Conservation (phyloP, 2,113 vertebrate species). For the Chaetodon auriga region DNA sequence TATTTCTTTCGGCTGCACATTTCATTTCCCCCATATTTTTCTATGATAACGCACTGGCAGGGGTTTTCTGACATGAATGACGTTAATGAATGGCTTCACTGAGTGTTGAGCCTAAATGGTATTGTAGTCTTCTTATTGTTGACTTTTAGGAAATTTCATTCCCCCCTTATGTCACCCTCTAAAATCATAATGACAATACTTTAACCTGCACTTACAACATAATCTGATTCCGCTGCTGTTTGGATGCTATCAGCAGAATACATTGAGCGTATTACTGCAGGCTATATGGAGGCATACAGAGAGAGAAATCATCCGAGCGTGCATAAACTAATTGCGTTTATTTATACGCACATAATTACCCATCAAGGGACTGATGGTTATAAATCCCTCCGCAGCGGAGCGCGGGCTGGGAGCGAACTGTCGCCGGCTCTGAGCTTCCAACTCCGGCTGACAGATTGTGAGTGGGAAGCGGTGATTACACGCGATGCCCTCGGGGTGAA, state of each 20-base stretch:
- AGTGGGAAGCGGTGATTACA: conserved; percentile 47
- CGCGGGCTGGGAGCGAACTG: neutral
- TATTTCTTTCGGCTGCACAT: neutral
- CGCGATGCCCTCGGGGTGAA: neutral
- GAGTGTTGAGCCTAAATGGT: neutral
- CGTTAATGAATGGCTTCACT: no score
- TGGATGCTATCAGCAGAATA: neutral
- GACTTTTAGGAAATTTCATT: neutral
- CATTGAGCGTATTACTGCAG: neutral
- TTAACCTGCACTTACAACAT: neutral
- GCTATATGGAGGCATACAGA: neutral
- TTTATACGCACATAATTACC: conserved; percentile 66
- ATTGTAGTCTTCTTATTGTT: neutral
- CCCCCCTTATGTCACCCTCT: no score
- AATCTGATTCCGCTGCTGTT: neutral
- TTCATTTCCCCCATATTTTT: neutral
- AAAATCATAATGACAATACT: neutral
- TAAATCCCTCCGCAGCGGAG: conserved; percentile 43
- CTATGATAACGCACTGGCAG: neutral
- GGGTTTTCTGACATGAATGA: neutral
- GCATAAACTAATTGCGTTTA: conserved; percentile 57
- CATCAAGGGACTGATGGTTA: conserved; percentile 66
- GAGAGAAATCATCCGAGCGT: conserved; percentile 22
- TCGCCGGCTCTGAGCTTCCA: conserved; percentile 13
- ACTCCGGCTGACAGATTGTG: conserved; percentile 18